Evolutionary conservation across 2,113 vertebrate genomes (phyloP).

Genomic region (Noctilio leporinus): DNA sequence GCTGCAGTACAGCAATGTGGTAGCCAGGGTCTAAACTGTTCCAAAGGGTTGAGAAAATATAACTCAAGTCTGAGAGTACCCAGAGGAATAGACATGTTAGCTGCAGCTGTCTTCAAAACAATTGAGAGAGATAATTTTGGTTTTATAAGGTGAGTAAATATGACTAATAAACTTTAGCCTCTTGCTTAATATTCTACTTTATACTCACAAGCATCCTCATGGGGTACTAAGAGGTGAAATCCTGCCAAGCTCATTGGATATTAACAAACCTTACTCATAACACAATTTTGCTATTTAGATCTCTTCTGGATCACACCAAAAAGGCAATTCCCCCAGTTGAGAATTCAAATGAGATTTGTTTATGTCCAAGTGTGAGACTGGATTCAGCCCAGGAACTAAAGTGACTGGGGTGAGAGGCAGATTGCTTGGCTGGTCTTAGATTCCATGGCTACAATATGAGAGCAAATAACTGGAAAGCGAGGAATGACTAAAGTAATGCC

Average conservation of each 20-base stretch:
- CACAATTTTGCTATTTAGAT: conserved; percentile 4
- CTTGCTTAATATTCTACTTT: conserved; percentile 34
- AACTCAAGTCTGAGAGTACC: conserved; percentile 22
- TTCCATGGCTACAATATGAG: conserved; percentile 29
- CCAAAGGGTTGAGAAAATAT: conserved; percentile 27
- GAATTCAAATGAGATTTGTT: conserved; percentile 26
- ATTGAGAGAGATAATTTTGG: conserved; percentile 47
- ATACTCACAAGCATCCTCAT: neutral
- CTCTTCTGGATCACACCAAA: conserved; percentile 33
- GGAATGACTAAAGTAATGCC: neutral
- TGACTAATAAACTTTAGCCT: conserved; percentile 44
- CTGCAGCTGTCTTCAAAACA: conserved; percentile 54
- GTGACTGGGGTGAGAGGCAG: conserved; percentile 30
- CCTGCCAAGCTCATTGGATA: conserved; percentile 9
- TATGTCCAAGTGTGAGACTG: neutral
- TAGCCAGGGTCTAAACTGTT: conserved; percentile 43
- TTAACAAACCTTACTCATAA: conserved; percentile 33
- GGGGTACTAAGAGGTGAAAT: conserved; percentile 1
- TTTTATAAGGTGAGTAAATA: conserved; percentile 63
- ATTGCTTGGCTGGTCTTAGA: conserved; percentile 47
- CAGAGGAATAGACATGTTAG: conserved; percentile 31
- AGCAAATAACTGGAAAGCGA: conserved; percentile 55
- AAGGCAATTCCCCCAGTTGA: neutral
- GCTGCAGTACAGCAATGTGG: conserved; percentile 46
- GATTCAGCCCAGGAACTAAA: conserved; percentile 47